These are phyloP conservation scores for Coelopa pilipes DNA, from an alignment of 2,888 invertebrate genomes.

Conservation along the genomic window DNA sequence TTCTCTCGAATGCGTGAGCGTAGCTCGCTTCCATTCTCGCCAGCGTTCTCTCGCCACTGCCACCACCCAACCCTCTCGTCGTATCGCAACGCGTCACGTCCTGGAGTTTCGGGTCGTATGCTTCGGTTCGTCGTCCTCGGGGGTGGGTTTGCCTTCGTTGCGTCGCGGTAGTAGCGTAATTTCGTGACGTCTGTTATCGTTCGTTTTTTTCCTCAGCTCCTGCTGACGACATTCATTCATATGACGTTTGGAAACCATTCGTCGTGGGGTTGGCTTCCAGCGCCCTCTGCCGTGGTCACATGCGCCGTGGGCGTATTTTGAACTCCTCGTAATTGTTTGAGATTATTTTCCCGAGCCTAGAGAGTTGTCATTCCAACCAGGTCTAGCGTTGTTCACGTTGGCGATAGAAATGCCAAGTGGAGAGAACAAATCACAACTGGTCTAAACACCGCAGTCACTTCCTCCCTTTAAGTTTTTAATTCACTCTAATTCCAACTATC, in stretches of 20 bases:
- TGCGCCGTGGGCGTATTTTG: slow-evolving; percentile 30
- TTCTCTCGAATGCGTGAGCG: slow-evolving; percentile 42
- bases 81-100: no score
- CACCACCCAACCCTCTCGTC: no score
- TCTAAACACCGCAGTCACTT: no score
- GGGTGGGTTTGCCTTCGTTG: slow-evolving; percentile 33
- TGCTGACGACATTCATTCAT: slow-evolving; percentile 39
- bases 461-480: no score
- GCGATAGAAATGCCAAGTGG: no score
- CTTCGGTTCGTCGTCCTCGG: background rate
- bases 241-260: slow-evolving; percentile 40
- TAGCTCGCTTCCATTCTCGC: slow-evolving; percentile 31
- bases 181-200: slow-evolving; percentile 3
- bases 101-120: background rate
- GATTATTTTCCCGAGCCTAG: no score
- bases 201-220: background rate
- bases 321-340: no score
- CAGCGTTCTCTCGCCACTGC: no score
- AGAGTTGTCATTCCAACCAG: no score
- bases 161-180: slow-evolving; percentile 17
- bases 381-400: no score
- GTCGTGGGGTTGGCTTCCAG: slow-evolving; percentile 23
- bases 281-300: slow-evolving; percentile 27
- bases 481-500: no score
- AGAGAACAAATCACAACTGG: no score